phyloP scores from a whole-genome alignment of 2,888 invertebrate species.

The Leptopilina drosophilae region DNA sequence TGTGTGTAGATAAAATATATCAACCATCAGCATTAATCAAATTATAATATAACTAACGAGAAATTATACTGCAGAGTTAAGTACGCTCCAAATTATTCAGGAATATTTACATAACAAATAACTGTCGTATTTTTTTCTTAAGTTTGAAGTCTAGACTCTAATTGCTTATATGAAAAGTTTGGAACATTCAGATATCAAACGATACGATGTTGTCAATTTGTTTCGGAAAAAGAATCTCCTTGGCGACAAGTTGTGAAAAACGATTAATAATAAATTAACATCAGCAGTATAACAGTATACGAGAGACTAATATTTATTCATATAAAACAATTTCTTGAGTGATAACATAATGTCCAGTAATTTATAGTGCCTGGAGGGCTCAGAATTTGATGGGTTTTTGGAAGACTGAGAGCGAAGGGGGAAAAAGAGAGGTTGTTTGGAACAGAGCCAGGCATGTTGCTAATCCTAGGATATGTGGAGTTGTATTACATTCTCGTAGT shows the following conservation, averaged over 20 bases:
- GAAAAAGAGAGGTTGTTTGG: conserved; percentile 54
- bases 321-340: conserved; percentile 51
- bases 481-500: conserved; percentile 1
- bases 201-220: too few relatives aligned
- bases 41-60: too few relatives aligned
- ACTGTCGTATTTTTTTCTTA: too few relatives aligned
- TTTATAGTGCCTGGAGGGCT: conserved; percentile 55
- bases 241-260: too few relatives aligned
- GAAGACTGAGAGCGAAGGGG: conserved; percentile 15
- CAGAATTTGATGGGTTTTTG: conserved; percentile 23
- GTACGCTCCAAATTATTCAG: too few relatives aligned
- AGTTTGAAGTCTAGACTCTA: too few relatives aligned
- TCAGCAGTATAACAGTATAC: background rate
- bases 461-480: conserved; percentile 59
- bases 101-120: too few relatives aligned
- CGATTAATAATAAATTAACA: conserved; percentile 45
- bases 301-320: background rate
- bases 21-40: too few relatives aligned
- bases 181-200: too few relatives aligned
- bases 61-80: too few relatives aligned
- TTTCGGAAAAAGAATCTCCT: too few relatives aligned
- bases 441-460: conserved; percentile 63
- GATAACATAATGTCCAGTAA: conserved; percentile 59
- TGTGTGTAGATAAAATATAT: background rate
- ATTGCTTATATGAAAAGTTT: too few relatives aligned